phyloP scores from a whole-genome alignment of 2,113 vertebrate genomes.

The Podiceps cristatus region DNA sequence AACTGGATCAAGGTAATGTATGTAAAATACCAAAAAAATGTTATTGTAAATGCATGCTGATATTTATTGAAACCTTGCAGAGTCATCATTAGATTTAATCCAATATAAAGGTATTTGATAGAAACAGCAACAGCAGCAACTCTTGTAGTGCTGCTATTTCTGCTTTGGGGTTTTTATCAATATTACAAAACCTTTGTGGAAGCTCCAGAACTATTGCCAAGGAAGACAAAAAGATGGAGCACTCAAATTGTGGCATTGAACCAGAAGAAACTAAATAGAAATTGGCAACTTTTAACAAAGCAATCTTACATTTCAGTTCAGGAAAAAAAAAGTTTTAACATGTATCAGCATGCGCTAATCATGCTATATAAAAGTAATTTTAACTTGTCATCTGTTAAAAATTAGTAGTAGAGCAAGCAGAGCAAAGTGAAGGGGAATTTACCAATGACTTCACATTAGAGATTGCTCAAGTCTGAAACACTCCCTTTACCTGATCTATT shows the following conservation, averaged over 20 bases:
- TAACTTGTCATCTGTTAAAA: not conserved
- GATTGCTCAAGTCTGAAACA: not conserved
- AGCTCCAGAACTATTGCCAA: not conserved
- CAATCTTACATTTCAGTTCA: not conserved
- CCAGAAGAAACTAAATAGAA: not conserved
- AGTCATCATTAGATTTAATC: slow-evolving; percentile 8
- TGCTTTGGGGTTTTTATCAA: slow-evolving; percentile 9
- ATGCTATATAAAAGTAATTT: not conserved
- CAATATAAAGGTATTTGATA: not conserved
- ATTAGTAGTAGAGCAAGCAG: not conserved
- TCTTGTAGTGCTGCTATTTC: not conserved
- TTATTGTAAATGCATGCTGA: slow-evolving; percentile 35
- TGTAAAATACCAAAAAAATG: slow-evolving; percentile 17
- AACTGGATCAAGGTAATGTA: not conserved
- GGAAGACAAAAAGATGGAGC: not conserved
- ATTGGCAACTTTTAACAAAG: not conserved
- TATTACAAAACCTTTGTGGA: not conserved
- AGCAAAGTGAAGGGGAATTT: not conserved
- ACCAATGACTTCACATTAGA: not conserved
- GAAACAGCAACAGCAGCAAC: not conserved
- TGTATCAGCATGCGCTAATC: not conserved
- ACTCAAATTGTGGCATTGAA: not conserved
- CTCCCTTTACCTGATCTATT: not conserved
- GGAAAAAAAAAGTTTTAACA: not conserved
- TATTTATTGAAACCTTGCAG: slow-evolving; percentile 25